Percentiles rank a stretch among this genome's conserved stretches.
These are phyloP conservation scores for Anisognathus igniventris DNA, from an alignment of 2,797 vertebrate genomes.

Conservation along the genomic window DNA sequence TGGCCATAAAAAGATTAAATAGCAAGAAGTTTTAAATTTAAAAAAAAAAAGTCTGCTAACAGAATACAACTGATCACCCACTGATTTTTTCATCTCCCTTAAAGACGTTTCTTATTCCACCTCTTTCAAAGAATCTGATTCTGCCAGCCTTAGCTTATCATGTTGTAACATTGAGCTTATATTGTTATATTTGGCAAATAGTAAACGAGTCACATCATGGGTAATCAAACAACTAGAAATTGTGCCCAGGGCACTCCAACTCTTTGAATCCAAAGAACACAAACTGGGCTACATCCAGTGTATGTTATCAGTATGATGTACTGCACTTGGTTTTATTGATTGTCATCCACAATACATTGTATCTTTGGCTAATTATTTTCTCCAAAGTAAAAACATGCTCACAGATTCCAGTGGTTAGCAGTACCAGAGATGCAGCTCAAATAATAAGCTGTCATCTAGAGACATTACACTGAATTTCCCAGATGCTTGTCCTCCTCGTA, in stretches of 20 bases:
- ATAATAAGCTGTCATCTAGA: background rate
- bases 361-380: background rate
- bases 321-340: background rate
- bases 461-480: background rate
- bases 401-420: background rate
- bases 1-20: background rate
- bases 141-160: background rate
- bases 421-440: background rate
- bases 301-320: background rate
- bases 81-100: background rate
- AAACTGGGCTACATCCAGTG: background rate
- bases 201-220: accelerated
- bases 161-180: background rate
- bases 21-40: background rate
- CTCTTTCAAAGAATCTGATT: background rate
- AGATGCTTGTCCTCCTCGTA: background rate
- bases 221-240: background rate
- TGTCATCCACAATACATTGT: background rate
- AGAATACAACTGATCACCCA: background rate
- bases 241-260: background rate
- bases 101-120: background rate
- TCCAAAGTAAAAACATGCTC: background rate
- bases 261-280: background rate
- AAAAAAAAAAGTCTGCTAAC: background rate
- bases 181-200: background rate